A percentile compares a stretch with the other conserved stretches of the same genome.
These are phyloP conservation scores for Eulemur rufifrons DNA, from an alignment of 2,113 vertebrate species.

Conservation along the genomic window DNA sequence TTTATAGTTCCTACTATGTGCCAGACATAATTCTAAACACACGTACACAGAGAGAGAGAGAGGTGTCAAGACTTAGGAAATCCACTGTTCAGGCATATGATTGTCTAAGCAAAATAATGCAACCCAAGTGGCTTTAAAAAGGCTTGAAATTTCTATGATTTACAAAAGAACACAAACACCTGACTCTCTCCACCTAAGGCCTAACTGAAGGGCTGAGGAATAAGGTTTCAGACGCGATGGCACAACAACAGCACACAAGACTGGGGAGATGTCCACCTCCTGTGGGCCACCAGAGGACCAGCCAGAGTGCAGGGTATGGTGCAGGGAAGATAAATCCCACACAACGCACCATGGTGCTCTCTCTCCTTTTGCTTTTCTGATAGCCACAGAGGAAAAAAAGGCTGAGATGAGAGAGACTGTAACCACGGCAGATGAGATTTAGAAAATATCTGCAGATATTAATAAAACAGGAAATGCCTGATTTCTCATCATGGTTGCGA, in stretches of 20 bases:
- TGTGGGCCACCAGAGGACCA: background rate
- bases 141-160: background rate
- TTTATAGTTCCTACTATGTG: background rate
- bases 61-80: background rate
- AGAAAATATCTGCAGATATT: background rate
- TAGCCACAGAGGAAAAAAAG: background rate
- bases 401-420: background rate
- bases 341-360: no score
- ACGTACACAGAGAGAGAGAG: background rate
- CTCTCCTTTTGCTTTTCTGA: background rate
- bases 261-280: rapidly evolving
- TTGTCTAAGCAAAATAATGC: background rate
- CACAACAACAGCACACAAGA: background rate
- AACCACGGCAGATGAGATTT: background rate
- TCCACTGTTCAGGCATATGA: background rate
- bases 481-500: background rate
- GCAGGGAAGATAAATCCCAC: background rate
- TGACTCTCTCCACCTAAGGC: background rate
- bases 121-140: background rate
- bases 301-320: background rate
- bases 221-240: rapidly evolving
- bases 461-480: background rate
- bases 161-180: background rate
- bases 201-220: background rate
- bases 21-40: background rate